These are phyloP conservation scores for Sminthurinus signatus DNA, from an alignment of 1,140 invertebrate species.

Conservation along the genomic window DNA sequence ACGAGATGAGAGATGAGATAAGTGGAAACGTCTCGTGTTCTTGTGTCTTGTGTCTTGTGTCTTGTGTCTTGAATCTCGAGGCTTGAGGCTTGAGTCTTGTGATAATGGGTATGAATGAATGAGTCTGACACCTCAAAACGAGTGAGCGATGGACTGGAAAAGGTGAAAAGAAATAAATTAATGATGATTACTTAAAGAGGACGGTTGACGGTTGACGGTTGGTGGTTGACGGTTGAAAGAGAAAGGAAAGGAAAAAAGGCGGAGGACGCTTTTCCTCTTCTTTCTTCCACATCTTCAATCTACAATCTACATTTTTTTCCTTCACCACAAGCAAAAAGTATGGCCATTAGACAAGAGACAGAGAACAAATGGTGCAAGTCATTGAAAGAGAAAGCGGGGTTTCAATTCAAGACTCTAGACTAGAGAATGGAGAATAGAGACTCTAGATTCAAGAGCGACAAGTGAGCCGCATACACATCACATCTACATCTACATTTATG, in stretches of 20 bases:
- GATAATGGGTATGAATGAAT: no score
- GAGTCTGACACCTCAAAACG: neutral
- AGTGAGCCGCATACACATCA: slow-evolving; percentile 7
- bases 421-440: slow-evolving; percentile 13
- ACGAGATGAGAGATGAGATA: no score
- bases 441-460: neutral
- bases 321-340: no score
- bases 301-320: no score
- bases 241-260: neutral
- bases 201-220: neutral
- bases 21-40: no score
- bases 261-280: no score
- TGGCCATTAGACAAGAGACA: slow-evolving; percentile 18
- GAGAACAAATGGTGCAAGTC: slow-evolving; percentile 31
- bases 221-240: neutral
- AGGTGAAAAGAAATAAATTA: slow-evolving; percentile 18
- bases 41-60: no score
- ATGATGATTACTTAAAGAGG: slow-evolving; percentile 15
- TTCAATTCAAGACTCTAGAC: no score
- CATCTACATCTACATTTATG: no score
- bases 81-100: no score
- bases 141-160: neutral
- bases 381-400: slow-evolving; percentile 12
- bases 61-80: no score
- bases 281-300: no score